A percentile compares a stretch with the other conserved stretches of the same genome.
Conservation (phyloP, 2,797 vertebrate genomes). For the Nyctibius grandis region DNA sequence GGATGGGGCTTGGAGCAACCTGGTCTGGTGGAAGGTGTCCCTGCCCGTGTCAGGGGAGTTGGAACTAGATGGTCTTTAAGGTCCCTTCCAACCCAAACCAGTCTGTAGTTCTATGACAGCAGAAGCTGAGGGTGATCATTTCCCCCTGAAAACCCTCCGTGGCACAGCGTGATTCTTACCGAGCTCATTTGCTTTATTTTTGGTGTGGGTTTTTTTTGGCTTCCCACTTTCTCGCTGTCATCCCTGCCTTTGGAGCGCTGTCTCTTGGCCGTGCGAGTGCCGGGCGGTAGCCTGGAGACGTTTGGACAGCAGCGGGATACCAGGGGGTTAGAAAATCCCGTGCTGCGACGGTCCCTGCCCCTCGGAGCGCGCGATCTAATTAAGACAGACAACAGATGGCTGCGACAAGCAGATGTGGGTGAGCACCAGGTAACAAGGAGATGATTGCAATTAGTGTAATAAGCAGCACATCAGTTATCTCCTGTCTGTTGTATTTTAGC, state of each 20-base stretch:
- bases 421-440: constrained; percentile 24
- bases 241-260: too few species aligned
- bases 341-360: background rate
- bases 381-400: constrained; percentile 32
- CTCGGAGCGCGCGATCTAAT: background rate
- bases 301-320: background rate
- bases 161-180: accelerated
- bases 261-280: background rate
- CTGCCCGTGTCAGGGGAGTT: too few species aligned
- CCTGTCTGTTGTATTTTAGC: background rate
- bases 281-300: background rate
- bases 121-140: background rate
- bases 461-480: background rate
- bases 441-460: constrained; percentile 39
- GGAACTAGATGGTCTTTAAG: too few species aligned
- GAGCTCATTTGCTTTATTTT: background rate
- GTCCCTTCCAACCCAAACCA: too few species aligned
- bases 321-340: background rate
- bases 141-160: background rate
- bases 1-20: too few species aligned
- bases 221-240: background rate
- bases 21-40: too few species aligned
- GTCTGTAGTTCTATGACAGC: too few species aligned
- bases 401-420: background rate
- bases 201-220: background rate